phyloP scores from a whole-genome alignment of 2,113 vertebrate species.

The Salvator merianae region DNA sequence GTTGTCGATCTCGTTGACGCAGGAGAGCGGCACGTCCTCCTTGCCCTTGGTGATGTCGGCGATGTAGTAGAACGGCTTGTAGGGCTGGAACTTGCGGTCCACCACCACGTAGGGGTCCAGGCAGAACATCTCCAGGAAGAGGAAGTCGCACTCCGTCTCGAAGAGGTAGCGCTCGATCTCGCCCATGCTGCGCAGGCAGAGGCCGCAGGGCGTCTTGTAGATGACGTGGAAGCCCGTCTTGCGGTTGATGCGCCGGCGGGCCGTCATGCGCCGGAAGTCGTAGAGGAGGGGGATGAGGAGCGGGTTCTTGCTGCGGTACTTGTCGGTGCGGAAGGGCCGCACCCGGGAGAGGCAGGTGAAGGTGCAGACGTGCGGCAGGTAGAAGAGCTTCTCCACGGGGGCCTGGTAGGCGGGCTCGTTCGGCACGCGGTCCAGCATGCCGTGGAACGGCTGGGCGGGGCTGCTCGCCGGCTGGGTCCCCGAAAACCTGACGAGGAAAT shows the following conservation, averaged over 20 bases:
- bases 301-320: constrained; percentile 90
- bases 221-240: constrained; percentile 98
- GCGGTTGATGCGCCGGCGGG: constrained; percentile 90
- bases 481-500: neutral
- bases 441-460: constrained; percentile 30
- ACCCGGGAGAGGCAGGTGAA: constrained; percentile 85
- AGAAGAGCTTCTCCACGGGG: constrained; percentile 93
- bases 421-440: constrained; percentile 80
- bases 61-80: constrained; percentile 93
- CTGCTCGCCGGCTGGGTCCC: accelerated
- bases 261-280: constrained; percentile 94
- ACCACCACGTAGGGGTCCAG: constrained; percentile 96
- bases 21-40: constrained; percentile 94
- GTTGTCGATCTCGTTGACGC: constrained; percentile 95
- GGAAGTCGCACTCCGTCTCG: constrained; percentile 89
- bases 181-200: constrained; percentile 90
- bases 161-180: constrained; percentile 97
- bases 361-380: constrained; percentile 87
- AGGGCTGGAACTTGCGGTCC: constrained; percentile 92
- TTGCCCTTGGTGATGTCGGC: constrained; percentile 89
- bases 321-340: constrained; percentile 72
- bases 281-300: constrained; percentile 92
- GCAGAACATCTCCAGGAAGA: constrained; percentile 98
- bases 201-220: constrained; percentile 94
- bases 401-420: constrained; percentile 87